phyloP scores from a whole-genome alignment of 2,797 vertebrate species.

The Synaphobranchus kaupii region DNA sequence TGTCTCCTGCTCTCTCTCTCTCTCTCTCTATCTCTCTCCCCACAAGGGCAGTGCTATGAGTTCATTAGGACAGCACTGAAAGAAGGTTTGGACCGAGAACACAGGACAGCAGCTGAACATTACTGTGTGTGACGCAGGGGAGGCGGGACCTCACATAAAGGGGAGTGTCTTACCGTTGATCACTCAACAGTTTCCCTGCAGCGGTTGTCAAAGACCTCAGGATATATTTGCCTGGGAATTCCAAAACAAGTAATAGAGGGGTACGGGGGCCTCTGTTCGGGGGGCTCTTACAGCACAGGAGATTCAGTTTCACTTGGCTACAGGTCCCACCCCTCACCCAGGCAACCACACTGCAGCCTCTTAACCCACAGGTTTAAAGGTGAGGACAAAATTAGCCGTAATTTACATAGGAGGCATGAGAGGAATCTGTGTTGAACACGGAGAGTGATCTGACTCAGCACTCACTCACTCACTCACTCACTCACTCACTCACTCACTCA shows the following conservation, averaged over 20 bases:
- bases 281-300: background rate
- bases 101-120: background rate
- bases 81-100: background rate
- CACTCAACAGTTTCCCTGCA: slow-evolving; percentile 5
- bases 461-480: background rate
- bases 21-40: background rate
- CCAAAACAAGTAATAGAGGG: slow-evolving; percentile 15
- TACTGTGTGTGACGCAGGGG: background rate
- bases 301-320: background rate
- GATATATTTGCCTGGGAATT: slow-evolving; percentile 33
- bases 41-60: background rate
- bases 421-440: background rate
- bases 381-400: background rate
- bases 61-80: background rate
- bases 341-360: background rate
- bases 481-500: slow-evolving; percentile 5
- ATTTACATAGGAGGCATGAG: slow-evolving; percentile 7
- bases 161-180: background rate
- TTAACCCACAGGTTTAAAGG: slow-evolving; percentile 19
- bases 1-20: background rate
- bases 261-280: background rate
- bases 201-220: background rate
- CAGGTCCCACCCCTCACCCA: background rate
- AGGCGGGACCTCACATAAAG: background rate
- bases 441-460: background rate